Conservation (phyloP, 2,797 vertebrate genomes). For the Ptychobarbus kaznakovi region DNA sequence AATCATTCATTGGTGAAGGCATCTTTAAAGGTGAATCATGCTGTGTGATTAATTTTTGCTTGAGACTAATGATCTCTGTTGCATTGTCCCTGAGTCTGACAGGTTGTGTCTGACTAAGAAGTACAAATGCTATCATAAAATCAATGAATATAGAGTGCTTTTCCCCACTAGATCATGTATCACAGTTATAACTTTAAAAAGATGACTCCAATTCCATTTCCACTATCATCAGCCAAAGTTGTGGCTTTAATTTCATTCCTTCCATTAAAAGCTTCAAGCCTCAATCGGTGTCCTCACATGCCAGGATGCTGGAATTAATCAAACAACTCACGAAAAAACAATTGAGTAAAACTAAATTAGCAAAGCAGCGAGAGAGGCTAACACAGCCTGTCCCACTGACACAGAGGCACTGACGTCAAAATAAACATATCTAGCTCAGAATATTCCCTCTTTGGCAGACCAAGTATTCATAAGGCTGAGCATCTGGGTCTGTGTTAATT, state of each 20-base stretch:
- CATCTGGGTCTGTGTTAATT: constrained; percentile 82
- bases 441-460: constrained; percentile 70
- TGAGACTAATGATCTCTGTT: constrained; percentile 38
- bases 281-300: constrained; percentile 56
- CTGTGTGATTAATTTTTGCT: constrained; percentile 41
- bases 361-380: constrained; percentile 64
- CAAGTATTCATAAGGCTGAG: constrained; percentile 65
- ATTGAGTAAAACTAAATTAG: constrained; percentile 68
- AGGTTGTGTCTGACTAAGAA: constrained; percentile 30
- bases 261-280: constrained; percentile 46
- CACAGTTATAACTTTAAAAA: constrained; percentile 31
- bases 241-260: constrained; percentile 38
- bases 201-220: constrained; percentile 42
- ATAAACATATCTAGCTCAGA: constrained; percentile 62
- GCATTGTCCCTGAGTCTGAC: constrained; percentile 38
- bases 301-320: constrained; percentile 68
- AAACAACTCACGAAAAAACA: constrained; percentile 56
- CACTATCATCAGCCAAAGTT: constrained; percentile 35
- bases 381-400: constrained; percentile 65
- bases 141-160: constrained; percentile 20
- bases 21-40: constrained; percentile 45
- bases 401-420: constrained; percentile 66
- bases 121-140: constrained; percentile 23
- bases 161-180: background rate
- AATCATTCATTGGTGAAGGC: constrained; percentile 41